Conservation (phyloP, 1,140 invertebrate species). For the Galleria mellonella region DNA sequence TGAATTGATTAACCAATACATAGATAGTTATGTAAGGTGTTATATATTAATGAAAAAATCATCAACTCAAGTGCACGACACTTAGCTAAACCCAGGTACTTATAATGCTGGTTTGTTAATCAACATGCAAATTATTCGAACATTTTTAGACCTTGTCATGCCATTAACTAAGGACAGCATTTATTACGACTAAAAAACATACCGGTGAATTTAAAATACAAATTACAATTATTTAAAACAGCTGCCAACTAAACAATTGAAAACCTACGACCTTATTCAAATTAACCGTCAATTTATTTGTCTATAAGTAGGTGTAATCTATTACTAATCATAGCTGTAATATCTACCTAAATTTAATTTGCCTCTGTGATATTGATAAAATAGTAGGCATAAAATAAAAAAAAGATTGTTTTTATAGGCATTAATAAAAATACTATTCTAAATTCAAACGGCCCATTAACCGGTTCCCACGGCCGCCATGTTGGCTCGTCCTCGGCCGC, state of each 20-base stretch:
- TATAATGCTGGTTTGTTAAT: too few relatives aligned
- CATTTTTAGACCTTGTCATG: neutral
- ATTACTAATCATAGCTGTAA: too few relatives aligned
- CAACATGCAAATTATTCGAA: too few relatives aligned
- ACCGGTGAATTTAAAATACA: neutral
- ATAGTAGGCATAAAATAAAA: slow-evolving; percentile 26
- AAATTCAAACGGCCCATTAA: slow-evolving; percentile 71
- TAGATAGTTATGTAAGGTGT: too few relatives aligned
- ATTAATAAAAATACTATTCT: slow-evolving; percentile 72
- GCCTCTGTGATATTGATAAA: too few relatives aligned
- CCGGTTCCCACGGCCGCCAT: slow-evolving; percentile 70
- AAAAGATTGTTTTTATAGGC: slow-evolving; percentile 56
- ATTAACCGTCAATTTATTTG: neutral
- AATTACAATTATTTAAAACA: slow-evolving; percentile 2
- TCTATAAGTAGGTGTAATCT: slow-evolving; percentile 10
- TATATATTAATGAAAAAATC: too few relatives aligned
- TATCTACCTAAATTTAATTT: too few relatives aligned
- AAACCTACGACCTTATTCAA: slow-evolving; percentile 8
- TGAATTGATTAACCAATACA: too few relatives aligned
- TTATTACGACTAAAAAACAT: neutral
- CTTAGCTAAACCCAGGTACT: too few relatives aligned
- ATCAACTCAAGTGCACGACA: too few relatives aligned
- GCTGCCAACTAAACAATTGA: neutral
- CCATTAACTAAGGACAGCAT: neutral
- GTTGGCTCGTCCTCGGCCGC: slow-evolving; percentile 64